Evolutionary conservation across 2,888 invertebrate species (phyloP), one percentile per base, ranked within the genome.

Genomic region (Plutella xylostella): DNA sequence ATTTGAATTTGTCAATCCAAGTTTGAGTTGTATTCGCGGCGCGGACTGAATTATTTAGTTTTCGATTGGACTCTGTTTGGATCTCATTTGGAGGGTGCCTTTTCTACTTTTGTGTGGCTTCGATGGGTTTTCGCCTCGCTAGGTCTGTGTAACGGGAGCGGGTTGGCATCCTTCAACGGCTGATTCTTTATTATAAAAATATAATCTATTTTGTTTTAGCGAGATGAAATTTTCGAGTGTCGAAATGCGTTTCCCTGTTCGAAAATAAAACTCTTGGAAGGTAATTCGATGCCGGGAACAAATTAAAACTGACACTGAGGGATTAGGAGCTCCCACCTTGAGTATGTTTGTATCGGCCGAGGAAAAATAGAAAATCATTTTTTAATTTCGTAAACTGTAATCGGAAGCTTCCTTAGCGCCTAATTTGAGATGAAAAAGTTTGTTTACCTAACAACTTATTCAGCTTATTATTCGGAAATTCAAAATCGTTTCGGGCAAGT

Each of bases 271-370:
- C 70, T 68, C 73, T 68, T 63, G 63, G 69, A 70, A 75, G 67
- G 80, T 79, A 83, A 82, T 73, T 66, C 70, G 82, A 83, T 67
- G 70, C 76, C 61, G 58, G 17, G 65, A 61, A 63, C 72, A 83
- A 83, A 83, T 83, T 80, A 82, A 78, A 70, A 68, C 73, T 70
- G 82, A 83, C 82, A 76, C 74, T 82, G 82, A 83, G 76, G 79
- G 75, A 83, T 83, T 80, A 82, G 74, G 76, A 70, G 68, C 64
- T 58, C 53, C 57, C 55, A 60, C 63, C 66, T 68, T 59, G 66
- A 66, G 65, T 68, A 65, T 65, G 67, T 68, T 65, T 62, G 66
- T 72, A 66, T 67, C 57, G 63, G 59, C 57, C 60, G 52, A 52
- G 55, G 55, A 53, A 60, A 55, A 57, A 62, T 59, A 61, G 57